Evolutionary conservation across 2,888 invertebrate genomes (phyloP).

Genomic region (Sphaerolaimus hirsutus): DNA sequence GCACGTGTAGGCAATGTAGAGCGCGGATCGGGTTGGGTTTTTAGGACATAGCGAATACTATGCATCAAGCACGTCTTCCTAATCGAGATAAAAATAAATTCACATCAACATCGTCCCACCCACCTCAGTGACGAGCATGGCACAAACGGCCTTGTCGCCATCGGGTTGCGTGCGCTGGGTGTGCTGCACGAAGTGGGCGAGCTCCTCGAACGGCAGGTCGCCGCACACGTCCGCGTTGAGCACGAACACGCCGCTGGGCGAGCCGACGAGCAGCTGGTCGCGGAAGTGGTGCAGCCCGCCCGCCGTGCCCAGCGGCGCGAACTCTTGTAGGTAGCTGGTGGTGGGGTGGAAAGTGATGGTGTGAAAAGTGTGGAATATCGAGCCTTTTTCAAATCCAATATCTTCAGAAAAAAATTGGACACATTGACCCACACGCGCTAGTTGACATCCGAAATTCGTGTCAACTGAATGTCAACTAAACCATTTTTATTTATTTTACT

Average conservation of each 20-base stretch:
- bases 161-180: not conserved
- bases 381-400: too few relatives aligned
- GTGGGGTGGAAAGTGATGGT: not conserved
- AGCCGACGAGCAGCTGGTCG: slow-evolving; percentile 39
- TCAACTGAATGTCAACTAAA: too few relatives aligned
- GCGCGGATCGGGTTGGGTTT: too few relatives aligned
- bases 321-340: slow-evolving; percentile 69
- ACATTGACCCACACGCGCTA: too few relatives aligned
- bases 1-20: too few relatives aligned
- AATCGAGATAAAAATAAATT: too few relatives aligned
- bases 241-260: slow-evolving; percentile 49
- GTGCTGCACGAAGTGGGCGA: not conserved
- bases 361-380: not conserved
- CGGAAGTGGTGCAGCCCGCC: slow-evolving; percentile 90
- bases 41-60: too few relatives aligned
- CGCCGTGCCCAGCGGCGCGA: slow-evolving; percentile 72
- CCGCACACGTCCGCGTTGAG: slow-evolving; percentile 93
- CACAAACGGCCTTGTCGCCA: slow-evolving; percentile 8
- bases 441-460: too few relatives aligned
- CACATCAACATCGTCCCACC: not conserved
- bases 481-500: too few relatives aligned
- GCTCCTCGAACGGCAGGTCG: not conserved
- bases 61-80: too few relatives aligned
- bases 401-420: too few relatives aligned
- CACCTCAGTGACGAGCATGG: slow-evolving; percentile 20